Evolutionary conservation across 2,888 invertebrate species (phyloP), one percentile per base, ranked within the genome.

Genomic region (Amphiduros pacificus): DNA sequence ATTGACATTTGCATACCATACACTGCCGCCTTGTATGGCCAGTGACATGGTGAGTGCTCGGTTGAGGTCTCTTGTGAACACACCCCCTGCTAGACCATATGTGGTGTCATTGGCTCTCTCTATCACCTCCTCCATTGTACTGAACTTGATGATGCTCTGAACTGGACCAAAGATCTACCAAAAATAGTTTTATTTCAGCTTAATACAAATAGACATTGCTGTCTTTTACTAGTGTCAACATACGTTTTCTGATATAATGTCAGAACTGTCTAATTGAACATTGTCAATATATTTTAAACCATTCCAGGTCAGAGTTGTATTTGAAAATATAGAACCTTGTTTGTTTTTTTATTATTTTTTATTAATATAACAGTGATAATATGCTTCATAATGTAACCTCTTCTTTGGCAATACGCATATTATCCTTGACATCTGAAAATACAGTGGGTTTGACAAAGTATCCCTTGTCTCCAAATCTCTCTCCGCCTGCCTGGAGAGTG

Each of bases 1-100:
- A 20, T 11, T 14, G n/a, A n/a, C n/a, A 48, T 17, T 48, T 14
- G 14, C 56, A 1, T 29, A 56, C 59, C 59, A 59, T 1, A 59
- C 59, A 22, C 31, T 51, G 29, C 61, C 61, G 2, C 49, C 56
- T 31, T 54, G 55, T 14, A 56, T 24, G 14, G 26, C 40, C 31
- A 57, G 55, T 2, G 56, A 56, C n/a, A 51, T 40, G 3, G 22
- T 56, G 17, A 61, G 22, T 40, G 93, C 92, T 78, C 89, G 91
- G 80, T 96, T 93, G 58, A 98, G 83, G 81, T 98, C 93, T 75
- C 91, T 91, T 1, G 95, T 94, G 80, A 94, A 91, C 59, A 98
- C 88, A 26, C 92, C 94, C 4, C 96, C 93, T 0, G 96, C 97
- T 56, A 98, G 86, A 0, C 98, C 98, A 81, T 96, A 98, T 58